Evolutionary conservation across 2,113 vertebrate genomes (phyloP).

Genomic region (Bombycilla garrulus): DNA sequence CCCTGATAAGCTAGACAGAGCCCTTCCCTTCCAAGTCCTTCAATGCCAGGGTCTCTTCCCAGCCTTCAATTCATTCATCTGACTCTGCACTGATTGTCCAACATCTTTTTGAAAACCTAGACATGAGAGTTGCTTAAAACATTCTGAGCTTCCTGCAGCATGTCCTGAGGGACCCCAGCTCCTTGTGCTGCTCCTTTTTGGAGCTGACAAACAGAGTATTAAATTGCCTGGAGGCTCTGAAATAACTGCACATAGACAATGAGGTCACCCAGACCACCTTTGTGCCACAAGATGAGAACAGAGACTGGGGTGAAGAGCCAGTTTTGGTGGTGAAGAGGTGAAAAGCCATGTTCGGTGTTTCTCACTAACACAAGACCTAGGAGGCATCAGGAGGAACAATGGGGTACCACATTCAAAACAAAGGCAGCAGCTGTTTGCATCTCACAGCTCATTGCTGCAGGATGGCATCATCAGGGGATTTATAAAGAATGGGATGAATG

Average conservation of each 20-base stretch:
- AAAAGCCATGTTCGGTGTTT: background rate
- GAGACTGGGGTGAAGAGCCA: background rate
- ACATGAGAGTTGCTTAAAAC: accelerated
- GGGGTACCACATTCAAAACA: background rate
- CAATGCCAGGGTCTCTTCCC: background rate
- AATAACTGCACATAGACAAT: background rate
- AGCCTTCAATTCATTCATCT: background rate
- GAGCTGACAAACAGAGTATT: background rate
- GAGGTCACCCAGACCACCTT: background rate
- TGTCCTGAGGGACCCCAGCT: background rate
- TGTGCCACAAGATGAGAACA: background rate
- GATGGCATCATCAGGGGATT: background rate
- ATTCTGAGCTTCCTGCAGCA: accelerated
- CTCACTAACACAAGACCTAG: background rate
- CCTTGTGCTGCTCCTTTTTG: background rate
- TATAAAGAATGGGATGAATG: background rate
- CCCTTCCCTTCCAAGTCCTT: conserved; percentile 29
- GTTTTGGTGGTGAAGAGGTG: background rate
- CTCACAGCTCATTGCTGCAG: background rate
- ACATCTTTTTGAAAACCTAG: background rate
- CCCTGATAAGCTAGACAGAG: conserved; percentile 11
- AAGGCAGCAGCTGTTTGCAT: background rate
- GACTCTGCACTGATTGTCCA: background rate
- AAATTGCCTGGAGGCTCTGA: background rate
- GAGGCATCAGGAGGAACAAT: accelerated